Conservation (phyloP, 2,888 invertebrate genomes). For the Pecten maximus region DNA sequence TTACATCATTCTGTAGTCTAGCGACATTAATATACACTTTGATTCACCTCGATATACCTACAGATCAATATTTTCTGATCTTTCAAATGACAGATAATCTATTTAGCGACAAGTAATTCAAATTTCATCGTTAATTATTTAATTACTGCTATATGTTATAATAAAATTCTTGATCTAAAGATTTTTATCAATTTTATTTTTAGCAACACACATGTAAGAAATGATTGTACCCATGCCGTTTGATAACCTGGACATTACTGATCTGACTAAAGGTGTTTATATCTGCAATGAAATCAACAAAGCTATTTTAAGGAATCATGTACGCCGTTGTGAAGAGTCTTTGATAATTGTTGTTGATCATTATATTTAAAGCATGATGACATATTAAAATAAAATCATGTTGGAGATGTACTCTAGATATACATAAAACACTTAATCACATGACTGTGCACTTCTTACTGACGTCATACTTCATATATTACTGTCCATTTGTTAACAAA, state of each 20-base stretch:
- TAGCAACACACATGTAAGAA: neutral
- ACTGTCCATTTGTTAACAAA: too few relatives aligned
- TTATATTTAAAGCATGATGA: neutral
- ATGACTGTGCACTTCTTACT: neutral
- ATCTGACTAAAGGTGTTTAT: neutral
- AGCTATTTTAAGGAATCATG: neutral
- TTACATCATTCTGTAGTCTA: neutral
- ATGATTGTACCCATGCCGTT: neutral
- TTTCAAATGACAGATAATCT: neutral
- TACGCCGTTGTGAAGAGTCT: neutral
- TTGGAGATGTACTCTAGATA: neutral
- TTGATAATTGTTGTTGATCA: neutral
- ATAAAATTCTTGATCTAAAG: neutral
- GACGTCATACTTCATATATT: neutral
- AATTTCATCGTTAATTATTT: neutral
- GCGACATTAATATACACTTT: neutral
- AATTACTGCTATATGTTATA: neutral
- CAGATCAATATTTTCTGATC: neutral
- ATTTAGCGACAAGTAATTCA: neutral
- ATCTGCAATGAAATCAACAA: neutral
- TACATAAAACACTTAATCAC: neutral
- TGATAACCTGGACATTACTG: neutral
- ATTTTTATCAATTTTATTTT: slow-evolving; percentile 1
- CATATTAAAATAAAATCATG: neutral
- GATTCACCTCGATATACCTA: neutral